Conservation (phyloP, 2,113 vertebrate genomes). For the Austrofundulus limnaeus region DNA sequence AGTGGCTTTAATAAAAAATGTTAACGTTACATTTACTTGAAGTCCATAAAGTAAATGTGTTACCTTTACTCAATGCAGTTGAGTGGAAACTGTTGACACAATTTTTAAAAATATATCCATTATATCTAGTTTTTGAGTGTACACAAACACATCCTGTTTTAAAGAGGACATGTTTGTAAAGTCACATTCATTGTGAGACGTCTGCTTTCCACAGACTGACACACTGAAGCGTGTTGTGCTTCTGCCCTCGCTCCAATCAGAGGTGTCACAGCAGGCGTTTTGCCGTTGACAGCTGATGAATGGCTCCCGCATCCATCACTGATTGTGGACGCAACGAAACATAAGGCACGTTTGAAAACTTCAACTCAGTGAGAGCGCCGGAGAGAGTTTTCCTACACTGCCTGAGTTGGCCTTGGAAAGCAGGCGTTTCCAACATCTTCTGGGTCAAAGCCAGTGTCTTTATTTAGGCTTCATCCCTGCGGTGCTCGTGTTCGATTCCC, state of each 20-base stretch:
- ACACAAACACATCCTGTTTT: too few relatives aligned
- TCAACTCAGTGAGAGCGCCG: background rate
- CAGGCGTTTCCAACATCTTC: background rate
- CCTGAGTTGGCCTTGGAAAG: slow-evolving; percentile 7
- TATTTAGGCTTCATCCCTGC: background rate
- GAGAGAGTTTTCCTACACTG: slow-evolving; percentile 15
- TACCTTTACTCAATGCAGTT: too few relatives aligned
- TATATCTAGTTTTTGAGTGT: too few relatives aligned
- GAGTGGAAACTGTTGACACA: too few relatives aligned
- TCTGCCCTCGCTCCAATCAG: slow-evolving; percentile 51
- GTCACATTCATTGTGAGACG: background rate
- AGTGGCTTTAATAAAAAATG: too few relatives aligned
- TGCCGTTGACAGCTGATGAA: slow-evolving; percentile 47
- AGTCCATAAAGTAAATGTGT: too few relatives aligned
- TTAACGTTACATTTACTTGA: too few relatives aligned
- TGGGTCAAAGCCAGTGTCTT: slow-evolving; percentile 1
- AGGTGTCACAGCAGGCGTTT: slow-evolving; percentile 51
- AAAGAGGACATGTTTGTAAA: background rate
- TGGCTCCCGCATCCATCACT: slow-evolving; percentile 42
- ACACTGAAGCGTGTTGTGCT: slow-evolving; percentile 9
- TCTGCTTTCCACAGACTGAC: background rate
- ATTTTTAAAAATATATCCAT: too few relatives aligned
- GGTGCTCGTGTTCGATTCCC: slow-evolving; percentile 6
- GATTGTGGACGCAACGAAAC: slow-evolving; percentile 51
- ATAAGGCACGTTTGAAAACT: slow-evolving; percentile 30